Base-by-base conservation (phyloP, 2,888 invertebrate species). In the Boloria euphrosyne region DNA sequence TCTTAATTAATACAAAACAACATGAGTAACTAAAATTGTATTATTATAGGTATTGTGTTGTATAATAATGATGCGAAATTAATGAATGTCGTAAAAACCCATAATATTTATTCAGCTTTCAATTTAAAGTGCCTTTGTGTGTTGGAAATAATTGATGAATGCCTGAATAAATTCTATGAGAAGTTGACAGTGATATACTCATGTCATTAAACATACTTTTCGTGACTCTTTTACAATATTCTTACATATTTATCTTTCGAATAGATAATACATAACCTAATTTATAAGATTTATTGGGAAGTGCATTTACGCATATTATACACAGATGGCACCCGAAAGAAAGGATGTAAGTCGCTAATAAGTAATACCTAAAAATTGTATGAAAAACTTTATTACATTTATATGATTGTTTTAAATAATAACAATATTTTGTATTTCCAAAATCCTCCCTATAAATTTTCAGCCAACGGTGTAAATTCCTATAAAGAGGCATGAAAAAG, bases 71-170 rank as follows among this genome's bases (percentile, higher is more conserved):
- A 52, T 14, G 10, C 43, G 18, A 49, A 44, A 43, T 47, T 38
- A 65, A 54, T 54, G 59, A 61, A 5, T 16, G 7, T 49, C 61
- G 55, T 54, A 65, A 55, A 60, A 38, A 49, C 49, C 59, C 54
- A 44, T 55, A 14, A 27, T 54, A 61, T 47, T 55, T 50, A 54
- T 51, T 44, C 43, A 51, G 54, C 43, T 49, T 54, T 65, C 49
- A 44, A 22, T 61, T 65, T 55, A 44, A 50, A 43, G 47, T 65
- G 46, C 60, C 17, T 50, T 65, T 65, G 60, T 65, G 44, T 44
- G 14, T 60, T 55, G 38, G 50, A 50, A 61, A 55, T 65, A 49
- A 43, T 57, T 65, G 65, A 65, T 61, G 65, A 55, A 27, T 61
- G n/a, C 13, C 57, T 22, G 7, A 38, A 10, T 38, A 38, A 10